Conservation (phyloP, 2,888 invertebrate genomes). For the Stenoptilia bipunctidactyla region DNA sequence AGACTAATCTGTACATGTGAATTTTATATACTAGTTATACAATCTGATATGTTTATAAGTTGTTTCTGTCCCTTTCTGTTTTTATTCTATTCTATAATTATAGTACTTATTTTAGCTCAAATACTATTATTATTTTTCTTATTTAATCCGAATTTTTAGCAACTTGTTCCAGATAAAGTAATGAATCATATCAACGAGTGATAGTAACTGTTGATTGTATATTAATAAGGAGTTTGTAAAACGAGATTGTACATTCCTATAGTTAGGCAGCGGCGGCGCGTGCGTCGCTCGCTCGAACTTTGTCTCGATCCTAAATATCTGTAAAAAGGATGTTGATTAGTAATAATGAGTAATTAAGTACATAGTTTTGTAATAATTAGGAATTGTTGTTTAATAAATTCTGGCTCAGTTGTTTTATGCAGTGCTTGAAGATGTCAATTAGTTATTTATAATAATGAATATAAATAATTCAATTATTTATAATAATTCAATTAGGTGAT, state of each 20-base stretch:
- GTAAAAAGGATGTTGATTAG: conserved; percentile 20
- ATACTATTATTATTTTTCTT: conserved; percentile 21
- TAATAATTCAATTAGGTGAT: too few species aligned
- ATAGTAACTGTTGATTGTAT: conserved; percentile 23
- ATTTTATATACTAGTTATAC: neutral
- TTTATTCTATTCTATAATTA: conserved; percentile 14
- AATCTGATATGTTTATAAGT: neutral
- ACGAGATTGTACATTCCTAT: conserved; percentile 23
- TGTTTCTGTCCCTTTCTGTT: neutral
- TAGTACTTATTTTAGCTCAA: conserved; percentile 35
- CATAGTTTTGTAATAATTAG: conserved; percentile 21
- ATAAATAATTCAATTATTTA: too few species aligned
- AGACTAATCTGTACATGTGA: neutral
- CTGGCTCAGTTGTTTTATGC: neutral
- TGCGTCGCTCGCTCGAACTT: neutral
- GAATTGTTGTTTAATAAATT: conserved; percentile 28
- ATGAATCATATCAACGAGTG: conserved; percentile 48
- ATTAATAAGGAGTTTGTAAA: neutral
- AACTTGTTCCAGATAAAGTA: conserved; percentile 17
- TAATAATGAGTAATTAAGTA: neutral
- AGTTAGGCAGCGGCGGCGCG: too few species aligned
- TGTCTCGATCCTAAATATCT: conserved; percentile 17
- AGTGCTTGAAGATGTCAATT: too few species aligned
- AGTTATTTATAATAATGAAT: too few species aligned
- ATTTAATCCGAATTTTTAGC: conserved; percentile 1